Base-by-base conservation (phyloP, 2,888 invertebrate genomes). In the Atrina japonica region DNA sequence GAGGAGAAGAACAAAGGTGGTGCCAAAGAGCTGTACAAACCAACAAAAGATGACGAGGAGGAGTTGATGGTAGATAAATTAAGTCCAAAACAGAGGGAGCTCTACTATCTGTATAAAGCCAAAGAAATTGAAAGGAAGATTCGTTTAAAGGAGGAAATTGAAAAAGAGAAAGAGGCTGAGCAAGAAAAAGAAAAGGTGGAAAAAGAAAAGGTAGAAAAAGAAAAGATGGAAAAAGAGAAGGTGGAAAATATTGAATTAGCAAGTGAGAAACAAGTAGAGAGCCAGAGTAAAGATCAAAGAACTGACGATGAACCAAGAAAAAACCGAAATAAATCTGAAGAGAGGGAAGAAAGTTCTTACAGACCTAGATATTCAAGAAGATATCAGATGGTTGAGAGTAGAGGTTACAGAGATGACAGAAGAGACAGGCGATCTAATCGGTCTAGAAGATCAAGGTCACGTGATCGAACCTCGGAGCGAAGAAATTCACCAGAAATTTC, bases 71-170 rank as follows among this genome's bases (percentile, higher is more conserved):
- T 41, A 23, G 55, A 65, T 29, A 45, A 18, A 11, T 43, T 65
- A 29, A 45, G 53, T 16, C 55, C 41, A 55, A 65, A 29, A n/a
- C 55, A 55, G 16, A 55, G 41, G 14, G 65, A 65, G 40, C 18
- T 41, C 7, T 55, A 47, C 43, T 14, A 29, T 6, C 23, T 43
- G 9, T 47, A 29, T 45, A 41, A 65, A 55, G 55, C 43, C n/a
- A 55, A 41, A 49, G 41, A 66, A 53, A 55, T 16, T 49, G 64
- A 45, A 16, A 35, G 11, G 55, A 25, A 21, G 16, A 5, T 35
- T 35, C 5, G 11, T 7, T 5, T 52, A 23, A 18, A 23, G 49
- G 49, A 61, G 40, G 49, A 61, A 23, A n/a, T 35, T 16, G 35
- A 35, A 1, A 21, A n/a, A 11, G 23, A 40, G n/a, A 29, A 35